A percentile compares a stretch with the other conserved stretches of the same genome.
These are phyloP conservation scores for Cinara cedri DNA, from an alignment of 2,888 invertebrate genomes.

Conservation along the genomic window DNA sequence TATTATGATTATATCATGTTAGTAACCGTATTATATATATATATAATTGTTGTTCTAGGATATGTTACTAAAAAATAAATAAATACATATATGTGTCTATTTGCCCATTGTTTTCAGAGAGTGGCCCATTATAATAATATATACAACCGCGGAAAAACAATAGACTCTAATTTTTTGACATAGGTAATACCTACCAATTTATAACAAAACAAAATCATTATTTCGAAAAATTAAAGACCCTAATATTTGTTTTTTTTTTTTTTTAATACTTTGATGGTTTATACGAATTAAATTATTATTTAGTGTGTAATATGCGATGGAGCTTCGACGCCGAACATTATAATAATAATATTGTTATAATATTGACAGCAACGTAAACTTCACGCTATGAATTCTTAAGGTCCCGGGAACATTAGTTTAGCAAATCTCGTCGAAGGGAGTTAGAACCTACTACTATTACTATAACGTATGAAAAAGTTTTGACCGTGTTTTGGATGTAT, in stretches of 20 bases:
- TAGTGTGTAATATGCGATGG: not conserved
- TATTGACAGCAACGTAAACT: too few species aligned
- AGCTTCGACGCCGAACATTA: too few species aligned
- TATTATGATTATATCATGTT: too few species aligned
- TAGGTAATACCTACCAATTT: too few species aligned
- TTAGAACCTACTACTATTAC: too few species aligned
- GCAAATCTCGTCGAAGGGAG: not conserved
- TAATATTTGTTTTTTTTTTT: not conserved
- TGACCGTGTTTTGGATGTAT: too few species aligned
- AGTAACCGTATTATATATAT: too few species aligned
- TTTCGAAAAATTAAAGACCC: not conserved
- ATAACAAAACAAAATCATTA: not conserved
- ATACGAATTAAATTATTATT: not conserved
- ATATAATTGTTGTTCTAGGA: constrained; percentile 32
- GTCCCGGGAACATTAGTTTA: not conserved
- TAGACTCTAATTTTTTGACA: constrained; percentile 18
- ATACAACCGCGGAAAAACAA: constrained; percentile 11
- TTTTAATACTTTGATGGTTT: not conserved
- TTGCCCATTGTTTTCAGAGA: constrained; percentile 9
- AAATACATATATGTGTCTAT: not conserved
- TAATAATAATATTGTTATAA: too few species aligned
- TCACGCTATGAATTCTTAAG: not conserved
- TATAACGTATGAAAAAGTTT: too few species aligned
- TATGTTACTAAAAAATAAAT: constrained; percentile 1
- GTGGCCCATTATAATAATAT: too few species aligned